Base-by-base conservation (phyloP, 2,113 vertebrate species). In the Cyanoliseus patagonus region DNA sequence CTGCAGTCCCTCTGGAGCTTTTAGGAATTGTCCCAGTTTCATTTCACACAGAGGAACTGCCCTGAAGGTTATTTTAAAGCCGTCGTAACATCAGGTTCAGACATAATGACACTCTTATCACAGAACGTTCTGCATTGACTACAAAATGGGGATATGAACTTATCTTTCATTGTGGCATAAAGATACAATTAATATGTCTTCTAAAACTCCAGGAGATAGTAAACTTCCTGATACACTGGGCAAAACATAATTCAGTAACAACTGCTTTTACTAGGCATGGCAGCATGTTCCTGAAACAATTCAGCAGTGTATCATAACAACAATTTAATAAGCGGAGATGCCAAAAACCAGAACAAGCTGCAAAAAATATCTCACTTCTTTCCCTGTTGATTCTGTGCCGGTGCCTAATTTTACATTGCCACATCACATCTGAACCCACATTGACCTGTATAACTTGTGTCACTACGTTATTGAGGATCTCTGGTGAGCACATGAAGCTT, bases 51-150 rank as follows among this genome's bases (percentile, higher is more conserved):
- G 20, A 67, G 1, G 0, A 94, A 63, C 44, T 90, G 66, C 90
- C 90, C 75, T 57, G 69, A 61, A 85, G 78, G 75, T 77, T 96
- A 90, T 96, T 97, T 94, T 95, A 95, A 95, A 95, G 82, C 57
- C 49, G 24, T 86, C 2, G 3, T 42, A 80, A 53, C 68, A 78
- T 85, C 49, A 85, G 55, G 53, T 85, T 96, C 78, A 87, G 72
- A 85, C 70, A 75, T 78, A 83, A 86, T 86, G 61, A 28, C 63
- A 88, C 63, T 74, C 42, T 78, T 78, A 52, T 80, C 5, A 2
- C n/a, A 91, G 89, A 90, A 91, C 41, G 18, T 95, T 92, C 52
- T 84, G 70, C 67, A 69, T 66, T 79, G 81, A 59, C 68, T 80
- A 87, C 83, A 69, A 80, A 94, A 87, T 6, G 13, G 35, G 44